These are phyloP conservation scores for Zonitis immaculata DNA, from an alignment of 2,888 invertebrate species.

Conservation along the genomic window DNA sequence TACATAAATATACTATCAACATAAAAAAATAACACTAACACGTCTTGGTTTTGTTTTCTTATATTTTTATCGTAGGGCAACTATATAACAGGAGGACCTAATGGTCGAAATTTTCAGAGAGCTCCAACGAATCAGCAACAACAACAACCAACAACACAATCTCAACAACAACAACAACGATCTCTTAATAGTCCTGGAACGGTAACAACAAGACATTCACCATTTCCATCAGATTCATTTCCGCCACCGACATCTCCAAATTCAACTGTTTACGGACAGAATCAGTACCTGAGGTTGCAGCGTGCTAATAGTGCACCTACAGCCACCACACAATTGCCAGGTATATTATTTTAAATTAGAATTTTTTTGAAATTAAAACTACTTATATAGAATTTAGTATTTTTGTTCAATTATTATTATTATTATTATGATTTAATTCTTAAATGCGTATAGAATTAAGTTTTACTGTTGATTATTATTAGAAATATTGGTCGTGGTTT, in stretches of 20 bases:
- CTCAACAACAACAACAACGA: conserved; percentile 42
- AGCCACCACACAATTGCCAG: conserved; percentile 58
- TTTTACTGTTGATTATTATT: conserved; percentile 12
- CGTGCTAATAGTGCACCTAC: conserved; percentile 55
- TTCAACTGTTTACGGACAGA: conserved; percentile 48
- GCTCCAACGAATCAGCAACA: conserved; percentile 24
- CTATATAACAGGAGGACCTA: conserved; percentile 24
- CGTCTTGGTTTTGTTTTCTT: neutral
- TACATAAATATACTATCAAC: conserved; percentile 4
- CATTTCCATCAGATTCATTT: conserved; percentile 53
- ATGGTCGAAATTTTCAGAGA: conserved; percentile 35
- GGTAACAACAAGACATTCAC: conserved; percentile 54
- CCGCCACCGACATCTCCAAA: conserved; percentile 52
- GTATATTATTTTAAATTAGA: conserved; percentile 40
- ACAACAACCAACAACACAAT: conserved; percentile 28
- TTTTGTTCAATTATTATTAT: conserved; percentile 6
- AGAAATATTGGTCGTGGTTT: conserved; percentile 8
- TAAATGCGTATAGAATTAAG: conserved; percentile 15
- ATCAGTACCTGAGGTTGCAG: conserved; percentile 54
- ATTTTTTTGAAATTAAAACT: conserved; percentile 11
- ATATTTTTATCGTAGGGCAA: conserved; percentile 20
- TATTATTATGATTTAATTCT: conserved; percentile 11
- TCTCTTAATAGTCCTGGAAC: conserved; percentile 53
- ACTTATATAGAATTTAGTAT: neutral
- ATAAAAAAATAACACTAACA: conserved; percentile 13